phyloP scores from a whole-genome alignment of 2,797 vertebrate species.

The Anguilla megastoma region DNA sequence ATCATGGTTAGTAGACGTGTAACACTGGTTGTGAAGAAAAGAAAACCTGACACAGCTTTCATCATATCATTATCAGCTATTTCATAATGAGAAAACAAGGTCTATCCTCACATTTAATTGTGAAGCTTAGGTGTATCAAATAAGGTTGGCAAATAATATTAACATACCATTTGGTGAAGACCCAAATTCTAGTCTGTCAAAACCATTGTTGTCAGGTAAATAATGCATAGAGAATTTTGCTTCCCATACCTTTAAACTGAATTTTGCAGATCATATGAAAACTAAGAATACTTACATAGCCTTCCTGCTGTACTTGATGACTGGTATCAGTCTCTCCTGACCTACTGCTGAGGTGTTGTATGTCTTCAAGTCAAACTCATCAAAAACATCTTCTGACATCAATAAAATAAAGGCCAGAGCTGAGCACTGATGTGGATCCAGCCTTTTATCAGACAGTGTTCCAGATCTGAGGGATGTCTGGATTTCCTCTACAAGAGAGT shows the following conservation, averaged over 20 bases:
- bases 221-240: background rate
- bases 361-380: background rate
- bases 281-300: conserved; percentile 36
- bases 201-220: background rate
- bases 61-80: no score
- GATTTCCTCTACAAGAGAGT: conserved; percentile 44
- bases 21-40: no score
- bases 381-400: no score
- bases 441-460: background rate
- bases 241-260: background rate
- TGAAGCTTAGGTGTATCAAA: no score
- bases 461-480: conserved; percentile 28
- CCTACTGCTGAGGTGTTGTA: conserved; percentile 36
- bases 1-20: no score
- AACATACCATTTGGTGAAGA: no score
- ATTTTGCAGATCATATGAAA: background rate
- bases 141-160: no score
- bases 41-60: no score
- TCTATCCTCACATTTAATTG: no score
- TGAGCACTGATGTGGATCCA: no score
- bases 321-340: conserved; percentile 31
- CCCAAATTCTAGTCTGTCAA: background rate
- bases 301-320: conserved; percentile 30
- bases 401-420: no score
- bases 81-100: no score